Base-by-base conservation (phyloP, 2,113 vertebrate species). In the Arothron firmamentum region DNA sequence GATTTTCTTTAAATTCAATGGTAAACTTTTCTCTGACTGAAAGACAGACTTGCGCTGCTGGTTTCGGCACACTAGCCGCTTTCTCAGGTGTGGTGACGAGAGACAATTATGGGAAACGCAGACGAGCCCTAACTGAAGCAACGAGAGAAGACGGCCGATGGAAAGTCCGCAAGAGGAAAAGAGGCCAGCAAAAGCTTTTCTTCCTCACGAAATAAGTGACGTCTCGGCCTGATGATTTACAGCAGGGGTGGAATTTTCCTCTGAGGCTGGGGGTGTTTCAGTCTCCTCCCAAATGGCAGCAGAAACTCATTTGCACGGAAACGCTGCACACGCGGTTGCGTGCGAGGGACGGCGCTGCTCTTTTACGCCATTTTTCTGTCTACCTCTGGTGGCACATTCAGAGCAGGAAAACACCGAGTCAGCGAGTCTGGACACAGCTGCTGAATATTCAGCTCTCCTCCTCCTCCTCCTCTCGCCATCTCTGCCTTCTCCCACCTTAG, bases 341-440 rank as follows among this genome's bases (percentile, higher is more conserved):
- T 14, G 47, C 64, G 28, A 52, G 38, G 59, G 52, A 65, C 71
- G 69, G 69, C 59, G 47, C 60, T 62, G 52, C 45, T 59, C 49
- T 28, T 62, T 56, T 11, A 21, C 7, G 46, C 45, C 45, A 17
- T n/a, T 63, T 79, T 77, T 70, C 82, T 67, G 55, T 71, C 67
- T 60, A 34, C 70, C 72, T 83, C 85, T 74, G 79, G 73, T 80
- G 80, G 43, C 38, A 62, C 70, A 87, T 90, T 87, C 85, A 86
- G 75, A 81, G 78, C 87, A 87, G 82, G 84, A 87, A 86, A 82
- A 58, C 48, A 47, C 79, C 4, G 74, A 86, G 85, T 88, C 87
- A 88, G 88, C 87, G 87, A 86, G 89, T 89, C 86, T 85, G 85
- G 73, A 77, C 84, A 71, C 78, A 75, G 82, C 81, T 86, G 83